Evolutionary conservation across 1,140 invertebrate genomes (phyloP).

Genomic region (Elymnias hypermnestra): DNA sequence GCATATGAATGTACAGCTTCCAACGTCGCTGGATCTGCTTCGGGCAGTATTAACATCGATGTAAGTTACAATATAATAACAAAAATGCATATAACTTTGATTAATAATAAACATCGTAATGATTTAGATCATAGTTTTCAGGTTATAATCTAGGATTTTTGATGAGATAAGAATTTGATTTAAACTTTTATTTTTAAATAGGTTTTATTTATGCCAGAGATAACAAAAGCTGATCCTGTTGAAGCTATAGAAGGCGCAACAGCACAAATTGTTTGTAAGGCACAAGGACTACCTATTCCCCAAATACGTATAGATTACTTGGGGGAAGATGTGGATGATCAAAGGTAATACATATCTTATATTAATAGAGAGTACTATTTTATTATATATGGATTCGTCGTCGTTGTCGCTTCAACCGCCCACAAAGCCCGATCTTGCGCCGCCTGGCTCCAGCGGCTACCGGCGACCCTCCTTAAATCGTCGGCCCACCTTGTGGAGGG

Average conservation of each 20-base stretch:
- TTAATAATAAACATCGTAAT: neutral
- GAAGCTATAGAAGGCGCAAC: constrained; percentile 35
- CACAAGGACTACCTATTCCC: constrained; percentile 23
- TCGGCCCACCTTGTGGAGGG: too few species aligned
- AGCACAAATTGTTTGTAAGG: constrained; percentile 35
- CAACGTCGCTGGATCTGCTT: constrained; percentile 36
- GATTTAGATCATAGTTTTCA: too few species aligned
- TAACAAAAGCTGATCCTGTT: constrained; percentile 39
- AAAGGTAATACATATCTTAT: constrained; percentile 21
- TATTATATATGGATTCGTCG: too few species aligned
- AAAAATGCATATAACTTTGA: neutral
- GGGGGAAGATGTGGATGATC: constrained; percentile 27
- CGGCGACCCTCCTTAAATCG: too few species aligned
- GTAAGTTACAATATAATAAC: constrained; percentile 7
- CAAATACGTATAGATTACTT: constrained; percentile 33
- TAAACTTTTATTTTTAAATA: too few species aligned
- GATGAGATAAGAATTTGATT: too few species aligned
- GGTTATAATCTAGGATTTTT: too few species aligned
- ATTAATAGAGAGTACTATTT: neutral
- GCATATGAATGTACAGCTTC: constrained; percentile 46
- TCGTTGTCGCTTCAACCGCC: too few species aligned
- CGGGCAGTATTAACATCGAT: constrained; percentile 18
- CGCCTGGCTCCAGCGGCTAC: too few species aligned
- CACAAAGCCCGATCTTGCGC: too few species aligned
- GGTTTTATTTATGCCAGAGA: constrained; percentile 44